Evolutionary conservation across 1,140 invertebrate species (phyloP), one percentile per base, ranked within the genome.

Genomic region (Archivesica marissinica): DNA sequence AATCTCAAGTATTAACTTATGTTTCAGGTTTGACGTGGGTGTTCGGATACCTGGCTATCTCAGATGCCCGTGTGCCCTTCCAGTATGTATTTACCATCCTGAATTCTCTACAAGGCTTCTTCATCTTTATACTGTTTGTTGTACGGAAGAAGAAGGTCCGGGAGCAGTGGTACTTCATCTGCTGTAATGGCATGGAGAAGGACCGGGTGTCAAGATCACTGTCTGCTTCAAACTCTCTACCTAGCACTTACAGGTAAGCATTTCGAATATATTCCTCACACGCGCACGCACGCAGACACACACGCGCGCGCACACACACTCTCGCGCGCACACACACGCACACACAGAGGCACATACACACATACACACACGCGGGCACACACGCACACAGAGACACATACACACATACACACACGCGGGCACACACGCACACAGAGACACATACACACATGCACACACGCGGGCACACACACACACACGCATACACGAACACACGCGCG

Each of bases 61-160:
- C 94, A 30, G 91, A 94, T 61, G 92, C 94, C 4, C 89, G 94
- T 50, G 75, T 95, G 0, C 85, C 92, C 4, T 95, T 95, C 85
- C 94, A 95, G 76, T 95, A 95, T 86, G 86, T 95, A 25, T 95
- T 95, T 88, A 95, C 94, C 74, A 88, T 95, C 1, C 80, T 93
- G 35, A 95, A 94, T 88, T 94, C 95, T 7, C 86, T 95, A 0
- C 95, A 95, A 90, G 95, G 95, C 17, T 94, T 95, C 78, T 92
- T 95, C 68, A 95, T 95, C 54, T 95, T 95, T 79, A 70, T 95
- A 30, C 84, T 92, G 15, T 89, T 92, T 72, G 91, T 92, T 44
- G 83, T 90, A 0, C 81, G 92, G 15, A 90, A 93, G 87, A 90
- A 89, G 64, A 87, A 90, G 75, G 90, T 93, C 11, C 87, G 92